Evolutionary conservation across 2,888 invertebrate species (phyloP), one percentile per base, ranked within the genome.

Genomic region (Hemicrepidius hirtus): DNA sequence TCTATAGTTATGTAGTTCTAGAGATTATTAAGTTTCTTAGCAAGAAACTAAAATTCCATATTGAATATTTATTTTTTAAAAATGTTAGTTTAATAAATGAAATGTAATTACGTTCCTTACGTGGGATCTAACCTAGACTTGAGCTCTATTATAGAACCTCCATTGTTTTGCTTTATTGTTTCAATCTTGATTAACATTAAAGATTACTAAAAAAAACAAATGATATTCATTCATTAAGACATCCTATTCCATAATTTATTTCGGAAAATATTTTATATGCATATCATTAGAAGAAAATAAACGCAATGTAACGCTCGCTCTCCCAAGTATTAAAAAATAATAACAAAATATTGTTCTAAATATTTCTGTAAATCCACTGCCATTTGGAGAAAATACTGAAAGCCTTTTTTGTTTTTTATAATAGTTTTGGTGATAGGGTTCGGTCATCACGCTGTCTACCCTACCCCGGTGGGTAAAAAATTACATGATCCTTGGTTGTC

Each of bases 1-100:
- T 41, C 50, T 41, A 64, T 68, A 70, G 65, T 70, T 70, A 71
- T 71, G 71, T 71, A 71, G 71, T 71, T 67, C 13, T 71, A 71
- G 67, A 59, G 24, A 35, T 44, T 28, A 55, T 70, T 70, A 44
- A 20, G 57, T 59, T 70, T 57, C 16, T 35, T 50, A 71, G 35
- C 46, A 65, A n/a, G 46, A 57, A 20, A 63, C 46, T 37, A 10
- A 65, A 20, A 65, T 65, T 40, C 16, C 32, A 49, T 63, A 60
- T 63, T 63, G 32, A 63, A 46, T 63, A 63, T 63, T 63, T 63
- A 63, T 63, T 63, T 63, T 63, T 63, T 6, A 63, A 46, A 49
- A 63, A 24, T 63, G 49, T 63, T 63, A 63, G 49, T 63, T 63
- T 63, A 24, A 63, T 63, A 63, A 63, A 12, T 46, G 28, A 40